Conservation (phyloP, 2,797 vertebrate species). For the Myotis myotis region DNA sequence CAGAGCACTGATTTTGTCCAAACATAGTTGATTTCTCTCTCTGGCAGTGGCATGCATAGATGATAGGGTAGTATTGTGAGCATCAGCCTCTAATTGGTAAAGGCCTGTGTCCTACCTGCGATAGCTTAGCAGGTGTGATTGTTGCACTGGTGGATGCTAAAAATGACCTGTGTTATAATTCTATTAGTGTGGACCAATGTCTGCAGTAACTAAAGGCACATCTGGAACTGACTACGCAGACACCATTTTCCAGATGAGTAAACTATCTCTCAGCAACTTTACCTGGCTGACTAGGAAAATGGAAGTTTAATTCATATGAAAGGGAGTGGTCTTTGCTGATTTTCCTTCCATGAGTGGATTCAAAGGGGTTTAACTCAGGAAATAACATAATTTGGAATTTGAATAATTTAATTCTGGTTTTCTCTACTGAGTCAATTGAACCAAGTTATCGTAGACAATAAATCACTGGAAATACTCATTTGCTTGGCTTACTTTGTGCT, state of each 20-base stretch:
- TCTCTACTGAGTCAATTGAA: slow-evolving; percentile 27
- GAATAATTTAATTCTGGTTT: slow-evolving; percentile 47
- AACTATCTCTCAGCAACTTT: slow-evolving; percentile 42
- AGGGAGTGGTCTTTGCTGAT: neutral
- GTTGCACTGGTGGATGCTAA: neutral
- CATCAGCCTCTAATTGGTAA: neutral
- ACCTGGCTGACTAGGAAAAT: neutral
- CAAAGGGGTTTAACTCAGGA: neutral
- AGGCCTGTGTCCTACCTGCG: neutral
- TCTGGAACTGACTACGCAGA: neutral
- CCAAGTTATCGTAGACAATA: slow-evolving; percentile 7
- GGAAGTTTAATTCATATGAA: slow-evolving; percentile 41
- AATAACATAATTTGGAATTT: slow-evolving; percentile 43
- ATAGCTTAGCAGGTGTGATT: neutral
- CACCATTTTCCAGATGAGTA: slow-evolving; percentile 9
- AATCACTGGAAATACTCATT: slow-evolving; percentile 29
- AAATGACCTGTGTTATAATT: neutral
- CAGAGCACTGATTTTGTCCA: neutral
- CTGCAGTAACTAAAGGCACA: neutral
- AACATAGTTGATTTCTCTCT: neutral
- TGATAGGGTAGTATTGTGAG: neutral
- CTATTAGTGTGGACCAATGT: neutral
- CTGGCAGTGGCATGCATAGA: neutral
- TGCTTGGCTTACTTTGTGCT: neutral
- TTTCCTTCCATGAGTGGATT: neutral